Base-by-base conservation (phyloP, 2,113 vertebrate genomes). In the Carettochelys insculpta region DNA sequence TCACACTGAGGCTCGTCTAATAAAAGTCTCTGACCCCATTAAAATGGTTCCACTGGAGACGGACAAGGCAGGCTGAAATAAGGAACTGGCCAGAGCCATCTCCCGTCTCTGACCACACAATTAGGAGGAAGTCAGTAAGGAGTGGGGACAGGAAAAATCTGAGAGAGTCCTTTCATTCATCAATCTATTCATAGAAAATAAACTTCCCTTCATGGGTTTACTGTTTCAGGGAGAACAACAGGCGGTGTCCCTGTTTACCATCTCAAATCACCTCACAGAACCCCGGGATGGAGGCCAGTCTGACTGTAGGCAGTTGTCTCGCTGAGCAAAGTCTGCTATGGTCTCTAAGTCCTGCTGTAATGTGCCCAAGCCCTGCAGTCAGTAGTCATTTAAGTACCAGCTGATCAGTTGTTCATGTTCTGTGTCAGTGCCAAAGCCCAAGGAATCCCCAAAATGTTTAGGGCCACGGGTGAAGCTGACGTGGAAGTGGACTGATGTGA, bases 91-190 rank as follows among this genome's bases (percentile, higher is more conserved):
- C 53, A 17, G 58, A 86, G 71, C 77, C 78, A 87, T 87, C 85
- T 3, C 19, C 17, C 54, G 93, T 65, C 84, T 89, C 79, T 11
- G 24, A 41, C 11, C 1, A 1, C 56, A 31, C 0, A 1, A 92
- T 96, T 92, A 88, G 0, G 54, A 94, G 94, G 95, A 93, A 96
- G 87, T 95, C 61, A 51, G 90, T 92, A 78, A 0, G 51, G 89
- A 83, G 80, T 90, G 91, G 90, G 90, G 83, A 78, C 76, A 92
- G 91, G 94, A 88, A 91, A 68, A 38, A 1, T 1, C 92, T 96
- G 85, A 95, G 94, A 95, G 94, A 94, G 85, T 6, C 87, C 95
- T 95, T 97, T 95, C 96, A 97, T 95, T 95, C 95, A 97, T 96
- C 88, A 93, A 85, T 54, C 90, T 94, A 95, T 93, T 95, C 95